Conservation (phyloP, 2,888 invertebrate species). For the Sinopyrophorus schimmeli region DNA sequence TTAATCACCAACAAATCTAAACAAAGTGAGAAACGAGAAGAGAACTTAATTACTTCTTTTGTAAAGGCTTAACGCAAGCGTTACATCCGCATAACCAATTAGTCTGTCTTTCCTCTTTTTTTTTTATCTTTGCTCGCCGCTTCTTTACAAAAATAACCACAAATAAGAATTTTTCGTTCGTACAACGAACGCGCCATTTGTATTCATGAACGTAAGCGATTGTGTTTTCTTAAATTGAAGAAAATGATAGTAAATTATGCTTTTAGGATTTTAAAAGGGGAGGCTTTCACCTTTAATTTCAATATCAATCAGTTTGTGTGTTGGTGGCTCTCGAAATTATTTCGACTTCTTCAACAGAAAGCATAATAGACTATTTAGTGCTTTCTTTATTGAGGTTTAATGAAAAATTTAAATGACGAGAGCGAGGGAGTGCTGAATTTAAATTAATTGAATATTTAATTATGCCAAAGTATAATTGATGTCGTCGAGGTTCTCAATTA, state of each 20-base stretch:
- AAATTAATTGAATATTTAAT: too few species aligned
- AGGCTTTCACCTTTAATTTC: neutral
- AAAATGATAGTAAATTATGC: conserved; percentile 4
- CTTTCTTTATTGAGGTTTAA: neutral
- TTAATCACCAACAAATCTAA: too few species aligned
- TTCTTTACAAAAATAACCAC: conserved; percentile 4
- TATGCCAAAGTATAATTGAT: too few species aligned
- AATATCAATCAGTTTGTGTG: neutral
- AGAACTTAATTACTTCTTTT: neutral
- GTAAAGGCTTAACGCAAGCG: neutral
- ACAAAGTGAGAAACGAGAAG: too few species aligned
- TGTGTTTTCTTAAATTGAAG: conserved; percentile 12
- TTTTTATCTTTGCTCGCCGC: neutral
- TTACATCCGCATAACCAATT: conserved; percentile 1
- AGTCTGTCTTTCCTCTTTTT: neutral
- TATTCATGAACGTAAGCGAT: conserved; percentile 9
- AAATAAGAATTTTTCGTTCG: conserved; percentile 7
- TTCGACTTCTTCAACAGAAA: neutral
- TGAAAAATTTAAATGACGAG: neutral
- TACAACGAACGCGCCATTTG: conserved; percentile 2
- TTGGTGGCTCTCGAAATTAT: neutral
- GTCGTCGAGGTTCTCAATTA: too few species aligned
- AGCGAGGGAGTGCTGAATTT: too few species aligned
- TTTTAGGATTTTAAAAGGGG: neutral
- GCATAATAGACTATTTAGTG: neutral